A percentile compares a stretch with the other conserved stretches of the same genome.
phyloP scores from a whole-genome alignment of 2,113 vertebrate species.

The Paracanthobrama guichenoti region DNA sequence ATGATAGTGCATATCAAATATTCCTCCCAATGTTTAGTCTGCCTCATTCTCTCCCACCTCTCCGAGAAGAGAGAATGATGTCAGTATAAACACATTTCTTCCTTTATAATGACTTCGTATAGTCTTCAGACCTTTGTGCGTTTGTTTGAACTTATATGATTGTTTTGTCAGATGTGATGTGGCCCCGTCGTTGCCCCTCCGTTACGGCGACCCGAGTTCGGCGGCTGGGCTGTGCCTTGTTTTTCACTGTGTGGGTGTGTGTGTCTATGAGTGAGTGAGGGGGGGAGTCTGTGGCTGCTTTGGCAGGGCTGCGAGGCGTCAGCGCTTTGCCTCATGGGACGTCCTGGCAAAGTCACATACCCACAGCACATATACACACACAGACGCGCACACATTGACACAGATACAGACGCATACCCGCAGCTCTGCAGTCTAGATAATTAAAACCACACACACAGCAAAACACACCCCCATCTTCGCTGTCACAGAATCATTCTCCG shows the following conservation, averaged over 20 bases:
- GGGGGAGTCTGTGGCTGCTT: constrained; percentile 60
- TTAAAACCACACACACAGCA: constrained; percentile 57
- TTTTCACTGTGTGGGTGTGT: constrained; percentile 39
- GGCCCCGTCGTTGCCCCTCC: constrained; percentile 67
- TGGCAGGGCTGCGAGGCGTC: constrained; percentile 62
- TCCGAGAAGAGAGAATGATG: not conserved
- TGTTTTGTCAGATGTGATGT: constrained; percentile 80
- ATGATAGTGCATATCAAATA: constrained; percentile 21
- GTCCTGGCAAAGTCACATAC: constrained; percentile 61
- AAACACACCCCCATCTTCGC: constrained; percentile 25
- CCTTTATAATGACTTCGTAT: constrained; percentile 18
- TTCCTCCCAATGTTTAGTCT: constrained; percentile 31
- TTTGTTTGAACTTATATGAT: constrained; percentile 60
- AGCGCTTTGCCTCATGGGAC: constrained; percentile 62
- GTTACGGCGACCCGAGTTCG: constrained; percentile 75
- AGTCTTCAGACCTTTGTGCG: not conserved
- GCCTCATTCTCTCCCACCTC: constrained; percentile 7
- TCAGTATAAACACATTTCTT: constrained; percentile 22
- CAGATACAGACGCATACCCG: constrained; percentile 50
- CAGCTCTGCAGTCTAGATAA: constrained; percentile 54
- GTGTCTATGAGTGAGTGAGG: constrained; percentile 46
- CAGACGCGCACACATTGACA: constrained; percentile 42
- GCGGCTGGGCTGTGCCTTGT: constrained; percentile 61
- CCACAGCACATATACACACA: constrained; percentile 50
- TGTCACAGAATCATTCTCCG: constrained; percentile 8